A percentile compares a stretch with the other conserved stretches of the same genome.
Evolutionary conservation across 2,888 invertebrate species (phyloP).

Genomic region (Kryphioiulus occultus): DNA sequence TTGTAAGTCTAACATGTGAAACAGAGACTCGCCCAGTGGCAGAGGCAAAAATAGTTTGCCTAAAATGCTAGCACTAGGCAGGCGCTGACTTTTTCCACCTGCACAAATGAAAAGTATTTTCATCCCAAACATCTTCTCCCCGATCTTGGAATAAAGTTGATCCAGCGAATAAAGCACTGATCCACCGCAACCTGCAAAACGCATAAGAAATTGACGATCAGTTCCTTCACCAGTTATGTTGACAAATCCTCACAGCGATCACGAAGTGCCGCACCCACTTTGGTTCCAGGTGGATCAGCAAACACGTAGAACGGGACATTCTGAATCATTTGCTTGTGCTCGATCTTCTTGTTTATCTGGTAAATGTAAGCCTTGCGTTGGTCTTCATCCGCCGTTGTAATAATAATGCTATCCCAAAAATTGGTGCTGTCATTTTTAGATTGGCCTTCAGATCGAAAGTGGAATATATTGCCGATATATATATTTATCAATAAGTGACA

Average conservation of each 20-base stretch:
- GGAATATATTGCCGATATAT: neutral
- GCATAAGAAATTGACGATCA: neutral
- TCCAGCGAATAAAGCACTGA: conserved; percentile 62
- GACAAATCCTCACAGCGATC: neutral
- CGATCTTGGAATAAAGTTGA: conserved; percentile 58
- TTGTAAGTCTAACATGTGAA: conserved; percentile 64
- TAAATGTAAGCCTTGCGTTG: conserved; percentile 62
- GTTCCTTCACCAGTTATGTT: neutral
- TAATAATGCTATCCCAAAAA: conserved; percentile 63
- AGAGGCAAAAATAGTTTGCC: conserved; percentile 65
- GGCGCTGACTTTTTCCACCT: conserved; percentile 65
- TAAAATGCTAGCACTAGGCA: conserved; percentile 63
- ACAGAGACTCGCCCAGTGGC: conserved; percentile 58
- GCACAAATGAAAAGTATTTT: conserved; percentile 63
- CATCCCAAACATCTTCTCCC: conserved; percentile 58
- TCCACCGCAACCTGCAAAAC: conserved; percentile 59
- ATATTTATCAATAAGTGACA: neutral
- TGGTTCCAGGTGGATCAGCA: conserved; percentile 63
- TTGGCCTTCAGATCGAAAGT: neutral
- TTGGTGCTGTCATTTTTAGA: neutral
- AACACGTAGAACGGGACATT: conserved; percentile 60
- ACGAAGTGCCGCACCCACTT: conserved; percentile 57
- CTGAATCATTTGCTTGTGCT: conserved; percentile 59
- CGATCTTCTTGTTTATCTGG: conserved; percentile 60
- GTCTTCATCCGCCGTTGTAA: conserved; percentile 62